Conservation (phyloP, 1,140 invertebrate species). For the Patella vulgata region DNA sequence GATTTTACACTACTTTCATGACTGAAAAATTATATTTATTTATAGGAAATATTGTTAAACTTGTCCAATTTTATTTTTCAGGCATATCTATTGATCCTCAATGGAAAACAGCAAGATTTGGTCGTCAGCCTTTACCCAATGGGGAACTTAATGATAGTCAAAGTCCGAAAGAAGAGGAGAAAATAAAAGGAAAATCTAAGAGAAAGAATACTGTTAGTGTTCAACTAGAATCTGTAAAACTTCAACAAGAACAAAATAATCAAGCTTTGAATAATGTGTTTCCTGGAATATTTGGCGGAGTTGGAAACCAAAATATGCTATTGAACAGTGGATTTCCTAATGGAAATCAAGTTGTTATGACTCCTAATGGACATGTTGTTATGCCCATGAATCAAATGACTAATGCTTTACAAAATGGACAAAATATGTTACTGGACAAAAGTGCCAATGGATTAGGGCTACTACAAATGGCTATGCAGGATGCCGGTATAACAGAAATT, state of each 20-base stretch:
- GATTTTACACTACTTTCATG: too few relatives aligned
- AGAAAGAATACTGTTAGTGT: constrained; percentile 44
- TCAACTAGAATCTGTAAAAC: constrained; percentile 45
- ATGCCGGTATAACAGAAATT: constrained; percentile 44
- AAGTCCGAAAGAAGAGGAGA: constrained; percentile 22
- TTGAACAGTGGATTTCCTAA: constrained; percentile 32
- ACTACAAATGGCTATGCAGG: constrained; percentile 54
- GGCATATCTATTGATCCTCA: constrained; percentile 20
- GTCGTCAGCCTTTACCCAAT: not conserved
- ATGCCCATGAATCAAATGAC: constrained; percentile 12
- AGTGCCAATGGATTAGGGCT: constrained; percentile 34
- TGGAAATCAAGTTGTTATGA: constrained; percentile 9
- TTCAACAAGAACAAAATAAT: constrained; percentile 34
- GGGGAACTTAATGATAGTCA: not conserved
- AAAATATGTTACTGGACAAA: constrained; percentile 15
- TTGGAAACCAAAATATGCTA: constrained; percentile 32
- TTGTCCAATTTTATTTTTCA: constrained; percentile 23
- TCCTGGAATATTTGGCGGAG: constrained; percentile 19
- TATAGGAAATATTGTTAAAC: too few relatives aligned
- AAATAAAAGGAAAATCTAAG: constrained; percentile 35
- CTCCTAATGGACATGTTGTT: constrained; percentile 15
- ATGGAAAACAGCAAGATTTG: not conserved
- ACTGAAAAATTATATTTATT: too few relatives aligned
- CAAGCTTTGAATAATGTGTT: constrained; percentile 27
- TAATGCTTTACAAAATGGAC: constrained; percentile 2